A percentile compares a stretch with the other conserved stretches of the same genome.
Conservation (phyloP, 2,888 invertebrate species). For the Altica lythri region DNA sequence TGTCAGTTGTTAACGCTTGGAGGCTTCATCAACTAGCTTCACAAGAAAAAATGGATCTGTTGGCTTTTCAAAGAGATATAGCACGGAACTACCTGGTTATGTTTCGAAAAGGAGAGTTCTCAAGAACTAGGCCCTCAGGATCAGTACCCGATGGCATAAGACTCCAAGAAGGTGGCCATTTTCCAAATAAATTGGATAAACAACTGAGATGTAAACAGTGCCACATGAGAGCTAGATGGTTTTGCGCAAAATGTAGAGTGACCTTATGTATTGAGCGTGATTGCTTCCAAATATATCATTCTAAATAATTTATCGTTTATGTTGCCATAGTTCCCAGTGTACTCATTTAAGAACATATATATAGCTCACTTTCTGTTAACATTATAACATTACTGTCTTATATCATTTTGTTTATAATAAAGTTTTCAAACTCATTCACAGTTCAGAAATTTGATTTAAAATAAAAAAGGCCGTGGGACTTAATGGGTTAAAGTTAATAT, state of each 20-base stretch:
- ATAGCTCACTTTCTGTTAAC: slow-evolving; percentile 4
- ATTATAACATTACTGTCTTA: neutral
- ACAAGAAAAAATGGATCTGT: slow-evolving; percentile 12
- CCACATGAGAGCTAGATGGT: slow-evolving; percentile 13
- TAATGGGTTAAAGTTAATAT: slow-evolving; percentile 5
- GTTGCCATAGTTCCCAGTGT: too few species aligned
- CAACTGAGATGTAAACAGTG: slow-evolving; percentile 17
- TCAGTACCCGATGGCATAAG: slow-evolving; percentile 2
- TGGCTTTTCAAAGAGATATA: slow-evolving; percentile 14
- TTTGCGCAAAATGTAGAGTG: slow-evolving; percentile 10
- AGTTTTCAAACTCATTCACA: slow-evolving; percentile 4
- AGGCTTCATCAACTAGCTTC: slow-evolving; percentile 12
- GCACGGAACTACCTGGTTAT: slow-evolving; percentile 5
- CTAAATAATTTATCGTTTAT: slow-evolving; percentile 2
- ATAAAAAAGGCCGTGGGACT: slow-evolving; percentile 6
- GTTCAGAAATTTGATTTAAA: slow-evolving; percentile 13
- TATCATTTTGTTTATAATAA: slow-evolving; percentile 4
- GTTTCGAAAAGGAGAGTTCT: slow-evolving; percentile 9
- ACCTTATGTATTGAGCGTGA: slow-evolving; percentile 15
- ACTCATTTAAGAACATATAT: too few species aligned
- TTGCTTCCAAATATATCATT: slow-evolving; percentile 6
- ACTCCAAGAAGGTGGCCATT: neutral
- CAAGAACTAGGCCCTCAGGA: slow-evolving; percentile 1
- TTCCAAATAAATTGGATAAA: slow-evolving; percentile 12
- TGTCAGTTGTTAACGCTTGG: slow-evolving; percentile 17